Base-by-base conservation (phyloP, 2,113 vertebrate species). In the Morone chrysops region DNA sequence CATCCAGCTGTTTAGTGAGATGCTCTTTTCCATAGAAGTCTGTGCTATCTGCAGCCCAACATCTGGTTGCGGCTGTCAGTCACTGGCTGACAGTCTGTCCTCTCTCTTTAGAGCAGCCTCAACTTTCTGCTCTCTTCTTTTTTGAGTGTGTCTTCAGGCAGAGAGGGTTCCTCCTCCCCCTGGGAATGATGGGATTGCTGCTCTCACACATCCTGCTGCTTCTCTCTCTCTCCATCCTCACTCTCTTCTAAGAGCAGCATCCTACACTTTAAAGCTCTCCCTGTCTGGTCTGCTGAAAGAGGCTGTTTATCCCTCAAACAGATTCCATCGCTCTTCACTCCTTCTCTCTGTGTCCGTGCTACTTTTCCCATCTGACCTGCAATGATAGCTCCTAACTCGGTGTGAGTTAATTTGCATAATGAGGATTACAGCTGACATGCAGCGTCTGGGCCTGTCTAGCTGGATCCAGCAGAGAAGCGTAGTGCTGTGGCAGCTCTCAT, bases 381-480 rank as follows among this genome's bases (percentile, higher is more conserved):
- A 38, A 38, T 75, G 78, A 69, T 76, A 8, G 51, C 69, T 51
- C 59, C 66, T 53, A 75, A 81, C 70, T 63, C 48, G 72, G 62
- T 77, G 82, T 66, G 83, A 81, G 38, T 2, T 79, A 0, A 88
- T 91, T 79, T 75, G 73, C 75, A 88, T 89, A 87, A 88, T 83
- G 82, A 79, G 78, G 85, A 87, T 85, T 83, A 85, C 81, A 88
- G 81, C 63, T 87, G 90, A 86, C 88, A 69, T 8, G 82, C 74
- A 72, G 86, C 71, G 65, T 92, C 84, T 88, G 87, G 66, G 70
- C 80, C 86, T 79, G 90, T 89, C 87, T 72, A 16, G 25, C 57
- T 17, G 75, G 65, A 73, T 91, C 77, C 70, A 53, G 82, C 80
- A 50, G 89, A 66, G 75, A 22, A 59, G 63, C 11, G 7, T 18